Percentiles rank a stretch among this genome's conserved stretches.
phyloP scores from a whole-genome alignment of 2,888 invertebrate genomes.

The Eubasilissa splendida region DNA sequence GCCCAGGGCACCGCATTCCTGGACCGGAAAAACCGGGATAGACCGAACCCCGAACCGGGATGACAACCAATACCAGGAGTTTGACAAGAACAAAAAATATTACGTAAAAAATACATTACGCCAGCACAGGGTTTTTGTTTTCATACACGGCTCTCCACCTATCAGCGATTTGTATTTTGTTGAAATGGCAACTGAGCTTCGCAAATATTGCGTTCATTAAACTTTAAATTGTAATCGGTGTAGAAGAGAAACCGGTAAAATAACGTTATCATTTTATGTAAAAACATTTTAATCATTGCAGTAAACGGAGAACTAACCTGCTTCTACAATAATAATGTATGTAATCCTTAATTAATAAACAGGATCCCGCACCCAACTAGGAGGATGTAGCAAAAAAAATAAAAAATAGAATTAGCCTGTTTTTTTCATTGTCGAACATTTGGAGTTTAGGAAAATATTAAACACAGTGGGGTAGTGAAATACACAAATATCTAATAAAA shows the following conservation, averaged over 20 bases:
- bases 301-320: not conserved
- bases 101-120: not conserved
- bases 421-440: no score
- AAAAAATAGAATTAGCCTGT: no score
- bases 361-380: no score
- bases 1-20: slow-evolving; percentile 15
- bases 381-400: no score
- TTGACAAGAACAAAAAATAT: not conserved
- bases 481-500: no score
- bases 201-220: not conserved
- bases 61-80: slow-evolving; percentile 13
- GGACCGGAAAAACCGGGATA: slow-evolving; percentile 35
- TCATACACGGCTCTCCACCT: not conserved
- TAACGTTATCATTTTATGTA: not conserved
- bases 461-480: no score
- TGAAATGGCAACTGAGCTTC: not conserved
- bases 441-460: no score
- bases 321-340: not conserved
- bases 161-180: not conserved
- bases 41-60: slow-evolving; percentile 31
- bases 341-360: no score
- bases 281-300: not conserved
- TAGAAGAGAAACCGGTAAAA: not conserved
- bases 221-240: no score
- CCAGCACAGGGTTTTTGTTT: not conserved